phyloP scores from a whole-genome alignment of 2,888 invertebrate species.

The Himalopsyche japonica region DNA sequence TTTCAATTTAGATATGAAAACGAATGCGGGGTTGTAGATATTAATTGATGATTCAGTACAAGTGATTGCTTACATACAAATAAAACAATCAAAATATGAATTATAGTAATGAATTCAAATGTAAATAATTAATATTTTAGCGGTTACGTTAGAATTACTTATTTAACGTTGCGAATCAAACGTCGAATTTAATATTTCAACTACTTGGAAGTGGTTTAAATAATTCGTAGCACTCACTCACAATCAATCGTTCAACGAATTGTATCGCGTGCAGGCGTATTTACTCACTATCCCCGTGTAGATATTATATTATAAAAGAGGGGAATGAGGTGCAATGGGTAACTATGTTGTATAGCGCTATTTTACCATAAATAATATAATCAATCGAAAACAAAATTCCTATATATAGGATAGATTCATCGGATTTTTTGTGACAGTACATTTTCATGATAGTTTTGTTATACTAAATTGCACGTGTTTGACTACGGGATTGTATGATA shows the following conservation, averaged over 20 bases:
- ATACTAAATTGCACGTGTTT: no score
- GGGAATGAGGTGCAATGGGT: background rate
- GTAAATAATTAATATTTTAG: no score
- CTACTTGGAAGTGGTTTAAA: no score
- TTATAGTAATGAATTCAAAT: no score
- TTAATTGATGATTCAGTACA: background rate
- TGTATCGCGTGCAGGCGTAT: background rate
- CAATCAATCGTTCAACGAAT: background rate
- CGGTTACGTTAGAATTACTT: no score
- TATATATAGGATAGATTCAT: no score
- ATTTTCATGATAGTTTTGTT: no score
- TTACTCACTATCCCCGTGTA: background rate
- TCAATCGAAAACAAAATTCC: background rate
- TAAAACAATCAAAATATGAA: background rate
- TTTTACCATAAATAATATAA: background rate
- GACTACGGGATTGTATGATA: no score
- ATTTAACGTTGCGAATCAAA: no score
- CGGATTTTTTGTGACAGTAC: no score
- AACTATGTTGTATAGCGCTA: background rate
- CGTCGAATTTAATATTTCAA: no score
- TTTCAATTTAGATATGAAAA: constrained; percentile 20
- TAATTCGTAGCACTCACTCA: background rate
- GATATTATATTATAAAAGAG: background rate
- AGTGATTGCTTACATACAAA: background rate
- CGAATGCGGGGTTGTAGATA: background rate